A percentile compares a stretch with the other conserved stretches of the same genome.
Conservation (phyloP, 2,888 invertebrate species). For the Nomada fucata region DNA sequence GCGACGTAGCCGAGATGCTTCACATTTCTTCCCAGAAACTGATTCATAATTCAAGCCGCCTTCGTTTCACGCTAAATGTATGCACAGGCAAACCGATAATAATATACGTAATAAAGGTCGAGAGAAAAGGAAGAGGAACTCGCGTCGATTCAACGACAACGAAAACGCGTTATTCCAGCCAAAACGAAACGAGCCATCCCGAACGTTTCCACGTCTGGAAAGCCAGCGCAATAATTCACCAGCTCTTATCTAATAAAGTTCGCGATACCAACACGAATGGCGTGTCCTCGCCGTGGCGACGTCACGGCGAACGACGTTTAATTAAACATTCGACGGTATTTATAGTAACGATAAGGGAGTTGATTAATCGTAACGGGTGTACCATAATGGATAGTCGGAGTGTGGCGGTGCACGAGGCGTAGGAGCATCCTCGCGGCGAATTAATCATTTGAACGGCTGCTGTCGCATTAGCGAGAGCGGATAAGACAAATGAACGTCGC, state of each 20-base stretch:
- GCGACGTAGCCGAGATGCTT: no score
- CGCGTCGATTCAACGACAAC: no score
- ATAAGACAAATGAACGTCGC: slow-evolving; percentile 84
- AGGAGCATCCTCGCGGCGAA: slow-evolving; percentile 77
- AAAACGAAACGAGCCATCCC: no score
- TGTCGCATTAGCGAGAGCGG: slow-evolving; percentile 83
- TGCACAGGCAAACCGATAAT: no score
- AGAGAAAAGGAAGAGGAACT: no score
- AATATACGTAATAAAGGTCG: no score
- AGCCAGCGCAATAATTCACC: no score
- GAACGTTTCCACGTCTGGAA: no score
- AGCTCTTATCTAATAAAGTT: no score
- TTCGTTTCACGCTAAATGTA: no score
- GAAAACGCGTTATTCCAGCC: no score
- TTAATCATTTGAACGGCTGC: slow-evolving; percentile 84
- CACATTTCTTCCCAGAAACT: background rate
- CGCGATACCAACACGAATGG: background rate
- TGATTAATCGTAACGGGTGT: slow-evolving; percentile 63
- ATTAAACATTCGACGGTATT: slow-evolving; percentile 55
- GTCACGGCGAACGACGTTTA: slow-evolving; percentile 32
- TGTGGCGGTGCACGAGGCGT: slow-evolving; percentile 51
- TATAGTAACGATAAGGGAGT: slow-evolving; percentile 64
- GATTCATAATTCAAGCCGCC: background rate
- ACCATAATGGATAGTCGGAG: slow-evolving; percentile 46
- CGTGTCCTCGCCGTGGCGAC: background rate